phyloP scores from a whole-genome alignment of 2,797 vertebrate species.

The Phalloptychus januarius region DNA sequence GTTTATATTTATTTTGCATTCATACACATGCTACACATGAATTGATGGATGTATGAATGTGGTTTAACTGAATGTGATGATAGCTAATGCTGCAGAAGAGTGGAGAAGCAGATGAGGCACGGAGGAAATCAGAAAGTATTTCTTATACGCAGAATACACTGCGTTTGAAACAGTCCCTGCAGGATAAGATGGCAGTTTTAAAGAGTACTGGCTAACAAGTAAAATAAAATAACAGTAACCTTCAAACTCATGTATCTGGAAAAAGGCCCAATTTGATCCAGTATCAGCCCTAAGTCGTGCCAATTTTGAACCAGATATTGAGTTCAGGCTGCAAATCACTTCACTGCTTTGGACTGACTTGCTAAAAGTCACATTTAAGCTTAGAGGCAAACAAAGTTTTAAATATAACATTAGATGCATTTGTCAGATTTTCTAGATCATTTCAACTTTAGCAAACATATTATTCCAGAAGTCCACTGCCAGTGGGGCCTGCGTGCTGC shows the following conservation, averaged over 20 bases:
- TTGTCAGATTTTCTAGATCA: neutral
- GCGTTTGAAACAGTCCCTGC: neutral
- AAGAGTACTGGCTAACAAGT: no score
- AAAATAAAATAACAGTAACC: no score
- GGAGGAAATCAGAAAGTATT: neutral
- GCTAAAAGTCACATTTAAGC: neutral
- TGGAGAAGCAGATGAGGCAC: neutral
- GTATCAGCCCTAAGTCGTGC: no score
- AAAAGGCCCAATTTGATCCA: no score
- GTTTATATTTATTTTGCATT: slow-evolving; percentile 10
- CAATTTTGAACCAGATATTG: neutral
- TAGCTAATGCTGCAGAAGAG: neutral
- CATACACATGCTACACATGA: neutral
- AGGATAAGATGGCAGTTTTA: no score
- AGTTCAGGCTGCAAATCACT: neutral
- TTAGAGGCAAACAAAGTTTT: neutral
- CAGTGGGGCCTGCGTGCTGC: neutral
- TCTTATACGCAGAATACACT: neutral
- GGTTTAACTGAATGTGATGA: neutral
- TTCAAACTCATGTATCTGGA: no score
- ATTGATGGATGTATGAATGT: neutral
- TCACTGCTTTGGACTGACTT: neutral
- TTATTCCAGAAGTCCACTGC: neutral
- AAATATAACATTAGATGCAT: neutral
- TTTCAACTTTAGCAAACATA: no score